Evolutionary conservation across 2,888 invertebrate species (phyloP), one percentile per base, ranked within the genome.

Genomic region (Tuta absoluta): DNA sequence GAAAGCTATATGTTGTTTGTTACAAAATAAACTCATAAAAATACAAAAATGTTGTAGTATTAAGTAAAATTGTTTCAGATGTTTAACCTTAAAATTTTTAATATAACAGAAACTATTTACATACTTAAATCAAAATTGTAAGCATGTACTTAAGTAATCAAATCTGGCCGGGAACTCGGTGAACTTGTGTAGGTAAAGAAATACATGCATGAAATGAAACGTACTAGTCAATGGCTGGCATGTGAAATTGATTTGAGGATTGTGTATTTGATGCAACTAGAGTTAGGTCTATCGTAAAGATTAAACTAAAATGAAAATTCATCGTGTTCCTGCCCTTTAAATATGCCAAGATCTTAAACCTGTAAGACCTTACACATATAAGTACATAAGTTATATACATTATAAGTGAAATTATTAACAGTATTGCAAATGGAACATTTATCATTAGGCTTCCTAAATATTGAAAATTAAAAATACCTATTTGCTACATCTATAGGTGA

Each of bases 61-160:
- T 21, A 23, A 56, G 56, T n/a, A 33, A 56, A 17, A 8, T 17
- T 33, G 28, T 28, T 56, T 56, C 10, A 12, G 19, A 23, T 21
- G 23, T 59, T 59, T 59, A 38, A 23, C 37, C 24, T 58, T 12
- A 19, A 58, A 58, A 58, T 38, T 21, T 59, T 41, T 59, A 11
- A 2, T 41, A 41, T 11, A 53, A 33, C 10, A 10, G 33, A 33
- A 33, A 28, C 28, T 33, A 5, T 17, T 4, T 45, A 41, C 14
- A 14, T 41, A 41, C 14, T 14, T 41, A 41, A 14, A 41, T 41
- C 14, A 12, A 28, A 28, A 28, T 28, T 28, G 28, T 28, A 28
- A 28, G 28, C 28, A 28, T 4, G 28, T 28, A 28, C 28, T 45
- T 17, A 7, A 11, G 45, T 45, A 17, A 17, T 45, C n/a, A 41